Evolutionary conservation across 2,888 invertebrate species (phyloP).

Genomic region (Physocephala rufipes): DNA sequence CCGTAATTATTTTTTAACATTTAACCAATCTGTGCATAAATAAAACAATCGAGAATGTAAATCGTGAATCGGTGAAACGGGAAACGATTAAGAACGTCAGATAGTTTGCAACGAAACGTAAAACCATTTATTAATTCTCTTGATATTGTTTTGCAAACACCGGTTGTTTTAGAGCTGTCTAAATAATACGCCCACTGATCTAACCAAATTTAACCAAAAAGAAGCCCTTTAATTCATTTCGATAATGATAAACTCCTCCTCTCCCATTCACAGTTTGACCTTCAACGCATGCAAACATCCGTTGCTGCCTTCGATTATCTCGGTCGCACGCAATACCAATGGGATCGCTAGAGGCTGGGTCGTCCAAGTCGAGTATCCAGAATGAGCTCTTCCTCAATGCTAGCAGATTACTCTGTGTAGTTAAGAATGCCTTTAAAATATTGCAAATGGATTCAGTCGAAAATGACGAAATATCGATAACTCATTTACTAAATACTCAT

Average conservation of each 20-base stretch:
- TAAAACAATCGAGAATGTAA: too few relatives aligned
- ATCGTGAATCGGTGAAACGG: too few relatives aligned
- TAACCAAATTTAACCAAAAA: too few relatives aligned
- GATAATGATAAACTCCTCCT: too few relatives aligned
- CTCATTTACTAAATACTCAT: too few relatives aligned
- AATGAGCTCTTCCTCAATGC: constrained; percentile 55
- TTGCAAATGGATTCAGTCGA: constrained; percentile 46
- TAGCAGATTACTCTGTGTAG: constrained; percentile 57
- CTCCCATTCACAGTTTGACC: constrained; percentile 51
- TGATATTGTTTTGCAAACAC: too few relatives aligned
- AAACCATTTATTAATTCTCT: too few relatives aligned
- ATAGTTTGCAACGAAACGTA: too few relatives aligned
- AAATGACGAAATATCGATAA: constrained; percentile 38
- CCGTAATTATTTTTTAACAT: neutral
- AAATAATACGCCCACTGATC: too few relatives aligned
- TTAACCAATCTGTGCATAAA: neutral
- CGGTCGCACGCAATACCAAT: constrained; percentile 53
- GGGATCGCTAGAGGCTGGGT: constrained; percentile 49
- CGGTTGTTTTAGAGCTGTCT: too few relatives aligned
- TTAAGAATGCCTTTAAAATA: constrained; percentile 60
- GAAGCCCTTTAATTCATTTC: neutral
- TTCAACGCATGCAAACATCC: constrained; percentile 58
- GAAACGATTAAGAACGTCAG: too few relatives aligned
- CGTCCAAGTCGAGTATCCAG: constrained; percentile 43
- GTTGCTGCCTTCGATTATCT: constrained; percentile 59